Evolutionary conservation across 2,888 invertebrate species (phyloP), one percentile per base, ranked within the genome.

Genomic region (Leptopilina myrica): DNA sequence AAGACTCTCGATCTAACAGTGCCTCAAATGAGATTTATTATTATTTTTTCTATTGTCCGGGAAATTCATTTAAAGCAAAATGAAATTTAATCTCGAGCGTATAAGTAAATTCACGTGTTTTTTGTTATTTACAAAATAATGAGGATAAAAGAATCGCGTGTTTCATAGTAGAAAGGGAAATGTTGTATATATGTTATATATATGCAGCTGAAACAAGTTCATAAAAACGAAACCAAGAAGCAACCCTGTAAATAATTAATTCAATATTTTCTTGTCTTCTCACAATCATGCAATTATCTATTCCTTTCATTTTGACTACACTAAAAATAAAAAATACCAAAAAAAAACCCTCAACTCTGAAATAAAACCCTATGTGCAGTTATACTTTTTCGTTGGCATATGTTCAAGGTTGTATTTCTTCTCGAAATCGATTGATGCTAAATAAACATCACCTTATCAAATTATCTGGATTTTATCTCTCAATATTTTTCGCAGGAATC

Each of bases 1-100:
- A 80, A 81, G 79, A 83, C 81, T 79, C 79, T 79, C 77, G 79
- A 80, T 79, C 78, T 76, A 77, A 43, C 33, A 43, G 43, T 78
- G 65, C 73, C 82, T 77, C 76, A 78, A 67, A 75, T 14, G 53
- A 75, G 77, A 77, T 78, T 77, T 76, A 43, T 43, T 75, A 64
- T 76, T 76, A 33, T 33, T 76, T 76, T 69, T 59, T 33, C 62
- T 62, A 62, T 62, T 62, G 62, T 62, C 4, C 33, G 62, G 20
- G 2, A 62, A 15, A 62, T 62, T 20, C 20, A 33, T 33, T 5
- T 43, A 33, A 62, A 69, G 15, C 15, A 12, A 46, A 15, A 69
- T 69, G 20, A 49, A 69, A 69, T 67, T 67, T 49, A 49, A 67
- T 53, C 26, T 49, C 14, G 11, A 20, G 7, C 49, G 33, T 33